phyloP scores from a whole-genome alignment of 2,888 invertebrate species.

The Hirtodrosophila cameraria region DNA sequence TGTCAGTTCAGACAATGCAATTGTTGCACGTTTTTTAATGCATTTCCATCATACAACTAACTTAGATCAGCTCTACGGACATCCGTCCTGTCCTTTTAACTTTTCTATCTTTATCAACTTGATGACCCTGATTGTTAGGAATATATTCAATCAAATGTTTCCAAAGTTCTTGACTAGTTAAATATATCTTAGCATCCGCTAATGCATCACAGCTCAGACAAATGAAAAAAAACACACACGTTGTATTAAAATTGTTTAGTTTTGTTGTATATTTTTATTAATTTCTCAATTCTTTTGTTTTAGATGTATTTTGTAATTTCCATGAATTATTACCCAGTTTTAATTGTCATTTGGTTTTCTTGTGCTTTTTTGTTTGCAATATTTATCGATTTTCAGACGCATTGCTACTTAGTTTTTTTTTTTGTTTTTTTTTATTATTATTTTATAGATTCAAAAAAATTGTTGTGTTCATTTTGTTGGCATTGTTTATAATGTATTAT shows the following conservation, averaged over 20 bases:
- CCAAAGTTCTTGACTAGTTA: too few relatives aligned
- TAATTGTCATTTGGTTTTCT: constrained; percentile 43
- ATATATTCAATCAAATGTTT: not conserved
- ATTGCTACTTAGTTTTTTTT: constrained; percentile 16
- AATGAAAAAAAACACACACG: constrained; percentile 21
- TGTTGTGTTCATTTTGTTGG: constrained; percentile 36
- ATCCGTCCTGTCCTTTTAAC: too few relatives aligned
- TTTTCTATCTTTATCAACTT: too few relatives aligned
- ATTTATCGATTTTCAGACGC: constrained; percentile 25
- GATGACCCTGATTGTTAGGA: too few relatives aligned
- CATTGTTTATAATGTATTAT: constrained; percentile 43
- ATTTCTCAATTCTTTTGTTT: constrained; percentile 42
- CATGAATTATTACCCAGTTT: constrained; percentile 57
- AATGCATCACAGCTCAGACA: not conserved
- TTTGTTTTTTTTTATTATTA: constrained; percentile 33
- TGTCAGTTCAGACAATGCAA: too few relatives aligned
- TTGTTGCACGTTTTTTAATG: too few relatives aligned
- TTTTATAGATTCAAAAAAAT: constrained; percentile 22
- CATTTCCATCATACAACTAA: too few relatives aligned
- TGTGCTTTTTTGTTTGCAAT: constrained; percentile 21
- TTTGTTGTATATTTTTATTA: constrained; percentile 48
- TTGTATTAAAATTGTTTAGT: constrained; percentile 25
- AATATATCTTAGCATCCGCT: not conserved
- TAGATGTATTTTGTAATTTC: constrained; percentile 41
- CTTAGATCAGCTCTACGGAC: too few relatives aligned